These are phyloP conservation scores for Castor canadensis DNA, from an alignment of 2,113 vertebrate species.

Conservation along the genomic window DNA sequence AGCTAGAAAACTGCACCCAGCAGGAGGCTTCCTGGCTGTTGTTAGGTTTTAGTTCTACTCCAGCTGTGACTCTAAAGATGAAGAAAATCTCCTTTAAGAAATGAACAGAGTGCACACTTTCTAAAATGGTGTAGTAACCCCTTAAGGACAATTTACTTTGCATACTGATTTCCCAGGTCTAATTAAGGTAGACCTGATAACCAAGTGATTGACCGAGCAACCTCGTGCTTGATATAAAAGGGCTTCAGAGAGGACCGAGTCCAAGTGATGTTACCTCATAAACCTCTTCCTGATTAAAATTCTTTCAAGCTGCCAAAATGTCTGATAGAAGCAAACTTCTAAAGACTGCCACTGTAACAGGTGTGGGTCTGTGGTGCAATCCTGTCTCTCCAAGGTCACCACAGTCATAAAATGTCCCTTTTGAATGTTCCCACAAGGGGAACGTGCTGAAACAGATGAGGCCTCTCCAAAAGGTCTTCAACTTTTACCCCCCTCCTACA, in stretches of 20 bases:
- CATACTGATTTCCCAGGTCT: conserved; percentile 62
- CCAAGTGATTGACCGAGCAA: conserved; percentile 50
- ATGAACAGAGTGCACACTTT: conserved; percentile 41
- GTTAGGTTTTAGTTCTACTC: conserved; percentile 66
- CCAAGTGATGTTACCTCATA: conserved; percentile 34
- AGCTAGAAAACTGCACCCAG: conserved; percentile 64
- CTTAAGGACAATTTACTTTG: conserved; percentile 50
- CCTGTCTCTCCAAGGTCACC: conserved; percentile 56
- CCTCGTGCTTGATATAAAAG: conserved; percentile 39
- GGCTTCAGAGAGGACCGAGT: conserved; percentile 44
- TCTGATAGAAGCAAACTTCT: conserved; percentile 51
- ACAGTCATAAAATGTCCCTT: conserved; percentile 52
- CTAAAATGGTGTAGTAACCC: conserved; percentile 39
- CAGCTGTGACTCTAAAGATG: conserved; percentile 70
- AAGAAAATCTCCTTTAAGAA: conserved; percentile 71
- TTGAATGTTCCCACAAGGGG: background rate
- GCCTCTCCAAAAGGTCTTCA: background rate
- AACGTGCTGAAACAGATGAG: conserved; percentile 34
- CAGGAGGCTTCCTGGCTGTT: conserved; percentile 64
- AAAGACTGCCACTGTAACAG: conserved; percentile 52
- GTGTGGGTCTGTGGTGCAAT: conserved; percentile 42
- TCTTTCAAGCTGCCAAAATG: conserved; percentile 56
- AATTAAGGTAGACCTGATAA: conserved; percentile 68
- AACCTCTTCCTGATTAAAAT: conserved; percentile 66
- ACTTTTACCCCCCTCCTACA: background rate